Base-by-base conservation (phyloP, 2,888 invertebrate species). In the Mactromeris polynyma region DNA sequence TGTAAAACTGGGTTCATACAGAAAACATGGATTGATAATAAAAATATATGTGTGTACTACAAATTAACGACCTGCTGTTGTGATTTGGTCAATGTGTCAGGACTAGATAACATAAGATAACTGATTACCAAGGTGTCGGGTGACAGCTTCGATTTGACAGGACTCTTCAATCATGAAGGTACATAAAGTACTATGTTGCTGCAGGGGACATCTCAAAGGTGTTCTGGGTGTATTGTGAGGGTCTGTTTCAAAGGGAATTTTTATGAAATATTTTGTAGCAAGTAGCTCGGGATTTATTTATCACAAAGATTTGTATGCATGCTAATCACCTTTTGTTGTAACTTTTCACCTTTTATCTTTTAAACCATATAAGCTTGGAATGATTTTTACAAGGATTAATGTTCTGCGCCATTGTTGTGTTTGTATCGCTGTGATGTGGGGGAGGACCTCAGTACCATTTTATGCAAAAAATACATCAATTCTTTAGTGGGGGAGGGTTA, bases 131-230 rank as follows among this genome's bases (percentile, higher is more conserved):
- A 26, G 31, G 36, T 73, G 73, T 73, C 14, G 36, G 36, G 73
- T 73, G 73, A 73, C 73, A 33, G 73, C 17, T 36, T 17, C 19
- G 11, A 31, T 73, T 33, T 73, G 73, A 73, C 73, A 73, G 73
- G 11, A 11, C 73, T 73, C 73, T 73, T 73, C 73, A 73, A 73
- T 73, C 73, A 73, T 73, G 36, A 33, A 36, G 58, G 58, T 26
- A 26, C 11, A 64, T 26, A n/a, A 4, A 64, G 26, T 64, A n/a
- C n/a, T 64, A 26, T 21, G 26, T 64, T 26, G 26, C 21, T 64
- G 26, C 58, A 64, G 58, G 58, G 58, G 11, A 64, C 58, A 64
- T 64, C 58, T 64, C 58, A n/a, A 26, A 64, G 26, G 4, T n/a
- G n/a, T 64, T 64, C 58, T 26, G n/a, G 58, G n/a, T n/a, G 9